These are phyloP conservation scores for Andrena fulva DNA, from an alignment of 2,888 invertebrate genomes.

Conservation along the genomic window DNA sequence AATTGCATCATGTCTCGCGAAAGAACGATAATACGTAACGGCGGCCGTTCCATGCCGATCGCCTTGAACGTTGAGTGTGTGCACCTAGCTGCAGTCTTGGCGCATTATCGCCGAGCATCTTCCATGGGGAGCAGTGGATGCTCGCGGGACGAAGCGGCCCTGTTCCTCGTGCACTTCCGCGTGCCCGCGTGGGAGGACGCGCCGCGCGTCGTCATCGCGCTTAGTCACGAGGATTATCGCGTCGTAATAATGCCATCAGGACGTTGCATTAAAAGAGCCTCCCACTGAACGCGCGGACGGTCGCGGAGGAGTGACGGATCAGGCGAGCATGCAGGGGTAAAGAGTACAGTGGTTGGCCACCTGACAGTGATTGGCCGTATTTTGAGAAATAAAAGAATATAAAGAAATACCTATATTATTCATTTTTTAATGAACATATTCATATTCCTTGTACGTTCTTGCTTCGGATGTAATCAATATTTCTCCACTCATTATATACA, in stretches of 20 bases:
- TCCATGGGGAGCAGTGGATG: background rate
- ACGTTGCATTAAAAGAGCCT: conserved; percentile 56
- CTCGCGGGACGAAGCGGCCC: too few species aligned
- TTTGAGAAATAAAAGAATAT: too few species aligned
- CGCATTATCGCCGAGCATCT: background rate
- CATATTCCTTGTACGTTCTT: too few species aligned
- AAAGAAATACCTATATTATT: too few species aligned
- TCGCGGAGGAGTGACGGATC: conserved; percentile 5
- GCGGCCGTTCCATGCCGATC: conserved; percentile 23
- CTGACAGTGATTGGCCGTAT: too few species aligned
- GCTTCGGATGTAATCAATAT: too few species aligned
- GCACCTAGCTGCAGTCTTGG: background rate
- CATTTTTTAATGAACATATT: too few species aligned
- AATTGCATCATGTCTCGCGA: conserved; percentile 41
- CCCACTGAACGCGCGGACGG: conserved; percentile 33
- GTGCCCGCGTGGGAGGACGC: conserved; percentile 12
- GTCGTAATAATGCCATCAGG: conserved; percentile 56
- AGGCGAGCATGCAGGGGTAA: conserved; percentile 10
- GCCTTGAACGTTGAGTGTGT: conserved; percentile 33
- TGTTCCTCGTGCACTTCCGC: too few species aligned
- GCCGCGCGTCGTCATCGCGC: conserved; percentile 42
- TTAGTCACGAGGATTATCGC: conserved; percentile 65
- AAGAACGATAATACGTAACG: conserved; percentile 35
- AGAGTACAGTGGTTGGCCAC: too few species aligned
- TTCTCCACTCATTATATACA: too few species aligned